phyloP scores from a whole-genome alignment of 1,140 invertebrate genomes.

The Paraescarpia echinospica region DNA sequence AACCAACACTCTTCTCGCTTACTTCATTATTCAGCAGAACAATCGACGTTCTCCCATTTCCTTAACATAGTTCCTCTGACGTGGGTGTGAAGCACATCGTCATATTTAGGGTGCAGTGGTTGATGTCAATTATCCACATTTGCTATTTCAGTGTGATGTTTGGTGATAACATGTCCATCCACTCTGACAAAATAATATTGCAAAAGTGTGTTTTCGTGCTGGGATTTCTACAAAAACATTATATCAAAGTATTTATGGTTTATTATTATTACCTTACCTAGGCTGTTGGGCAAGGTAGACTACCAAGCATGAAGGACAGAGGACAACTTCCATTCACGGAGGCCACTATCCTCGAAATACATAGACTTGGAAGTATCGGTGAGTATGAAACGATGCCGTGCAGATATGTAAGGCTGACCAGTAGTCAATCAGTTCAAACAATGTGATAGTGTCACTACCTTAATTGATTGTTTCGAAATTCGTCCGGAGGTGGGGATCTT shows the following conservation, averaged over 20 bases:
- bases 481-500: no score
- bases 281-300: background rate
- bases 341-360: conserved; percentile 2
- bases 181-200: background rate
- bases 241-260: background rate
- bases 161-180: background rate
- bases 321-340: conserved; percentile 3
- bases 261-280: background rate
- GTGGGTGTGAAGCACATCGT: background rate
- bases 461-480: no score
- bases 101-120: background rate
- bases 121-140: background rate
- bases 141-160: background rate
- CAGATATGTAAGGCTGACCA: background rate
- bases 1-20: background rate
- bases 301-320: background rate
- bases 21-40: background rate
- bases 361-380: background rate
- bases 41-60: background rate
- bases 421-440: background rate
- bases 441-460: background rate
- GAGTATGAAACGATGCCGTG: background rate
- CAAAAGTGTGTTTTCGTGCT: background rate
- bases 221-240: background rate
- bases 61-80: background rate